Evolutionary conservation across 2,888 invertebrate species (phyloP), one percentile per base, ranked within the genome.

Genomic region (Cephus rjabovi): DNA sequence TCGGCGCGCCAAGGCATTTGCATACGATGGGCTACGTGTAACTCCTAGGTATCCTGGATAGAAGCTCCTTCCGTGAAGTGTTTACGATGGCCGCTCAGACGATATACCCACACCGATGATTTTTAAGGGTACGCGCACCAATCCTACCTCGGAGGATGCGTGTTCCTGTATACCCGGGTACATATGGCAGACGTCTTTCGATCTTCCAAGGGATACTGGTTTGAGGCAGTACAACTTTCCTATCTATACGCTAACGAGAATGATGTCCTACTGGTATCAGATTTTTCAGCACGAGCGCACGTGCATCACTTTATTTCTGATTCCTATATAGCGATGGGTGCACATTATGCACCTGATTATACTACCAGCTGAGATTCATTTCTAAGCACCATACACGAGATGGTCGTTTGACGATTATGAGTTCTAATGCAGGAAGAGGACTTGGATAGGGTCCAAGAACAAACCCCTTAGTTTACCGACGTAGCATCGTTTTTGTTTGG

Each of bases 1-100:
- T 80, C 70, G 77, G 73, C 76, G 75, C 81, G 79, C 79, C 76
- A 77, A 79, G 79, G 76, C 79, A 81, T 84, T 85, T 85, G 80
- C 81, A 85, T 84, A 75, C 73, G 77, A 79, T 73, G 76, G 34
- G 68, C 76, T 73, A 75, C 74, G 74, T 35, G 74, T 74, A 34
- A 74, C 34, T 30, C 34, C 34, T 30, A 30, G 30, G 74, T 34
- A 74, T 34, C 74, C 74, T 30, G 37, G 35, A 74, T n/a, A 34
- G 74, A 34, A 74, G 34, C 74, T 74, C 35, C 74, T 74, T 74
- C 74, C 74, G 35, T 34, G 74, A 74, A 74, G 74, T 34, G 35
- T 74, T 74, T 34, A 34, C 37, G 56, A 56, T 56, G 56, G 56
- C 56, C 23, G 56, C 56, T 56, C 56, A 56, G 56, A 23, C 56